Base-by-base conservation (phyloP, 1,140 invertebrate genomes). In the Drosophila saltans region DNA sequence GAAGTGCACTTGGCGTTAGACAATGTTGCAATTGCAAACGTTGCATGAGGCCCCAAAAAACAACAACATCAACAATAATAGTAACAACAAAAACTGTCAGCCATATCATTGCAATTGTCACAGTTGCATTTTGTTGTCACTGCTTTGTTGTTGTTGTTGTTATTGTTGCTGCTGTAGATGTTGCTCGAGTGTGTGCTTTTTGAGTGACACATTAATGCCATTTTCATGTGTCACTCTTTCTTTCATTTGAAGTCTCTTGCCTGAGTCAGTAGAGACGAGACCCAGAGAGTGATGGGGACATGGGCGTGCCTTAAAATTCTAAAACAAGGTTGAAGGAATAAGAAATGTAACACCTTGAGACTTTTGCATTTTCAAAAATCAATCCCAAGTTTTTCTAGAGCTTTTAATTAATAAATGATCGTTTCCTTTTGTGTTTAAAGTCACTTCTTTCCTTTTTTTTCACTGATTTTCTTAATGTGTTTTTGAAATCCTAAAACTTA, bases 191-290 rank as follows among this genome's bases (percentile, higher is more conserved):
- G 67, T 73, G 70, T 89, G 64, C 84, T 82, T 78, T 89, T 89
- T 89, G 84, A 89, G 85, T 89, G 84, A 89, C 84, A 89, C 84
- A 89, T 89, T 89, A 89, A 89, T 89, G 84, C 81, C 80, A 89
- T 89, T 89, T 89, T 89, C 84, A 90, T 89, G 84, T 84, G 84
- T 89, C 85, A 89, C 84, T 89, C 85, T 89, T 89, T 89, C 84
- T 88, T 88, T 88, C 80, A 71, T 89, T 88, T 72, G 70, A 71
- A 72, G 78, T 70, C 71, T 61, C 63, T 69, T 9, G 45, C 21
- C 21, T 4, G 21, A 52, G 8, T 52, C 45, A 52, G 45, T 52
- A 52, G 45, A 26, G 45, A 52, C 45, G 24, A 52, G 24, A 52
- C 24, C 2, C 16, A 52, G 21, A 52, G 21, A 10, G 45, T 26